Evolutionary conservation across 2,797 vertebrate genomes (phyloP).

Genomic region (Petrocephalus schoutedeni): DNA sequence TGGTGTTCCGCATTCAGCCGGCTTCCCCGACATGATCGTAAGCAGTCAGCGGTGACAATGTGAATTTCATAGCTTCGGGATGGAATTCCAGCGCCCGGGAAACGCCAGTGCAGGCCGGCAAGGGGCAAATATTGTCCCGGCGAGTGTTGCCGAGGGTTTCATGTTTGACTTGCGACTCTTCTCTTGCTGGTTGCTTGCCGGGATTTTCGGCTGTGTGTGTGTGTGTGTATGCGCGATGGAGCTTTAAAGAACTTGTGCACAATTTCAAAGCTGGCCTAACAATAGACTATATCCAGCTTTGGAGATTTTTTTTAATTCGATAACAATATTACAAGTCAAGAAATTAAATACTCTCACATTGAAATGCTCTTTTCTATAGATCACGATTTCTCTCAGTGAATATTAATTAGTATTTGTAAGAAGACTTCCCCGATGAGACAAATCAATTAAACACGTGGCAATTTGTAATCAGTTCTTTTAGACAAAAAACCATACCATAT

Average conservation of each 20-base stretch:
- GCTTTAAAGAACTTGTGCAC: neutral
- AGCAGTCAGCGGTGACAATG: constrained; percentile 60
- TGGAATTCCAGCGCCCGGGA: constrained; percentile 64
- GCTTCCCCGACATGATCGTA: constrained; percentile 53
- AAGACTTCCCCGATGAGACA: neutral
- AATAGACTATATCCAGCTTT: neutral
- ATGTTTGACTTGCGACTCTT: neutral
- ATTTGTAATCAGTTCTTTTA: neutral
- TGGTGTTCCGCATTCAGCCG: constrained; percentile 59
- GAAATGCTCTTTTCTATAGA: neutral
- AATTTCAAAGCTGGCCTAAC: neutral
- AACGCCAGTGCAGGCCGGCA: constrained; percentile 55
- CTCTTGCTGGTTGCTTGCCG: neutral
- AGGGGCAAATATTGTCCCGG: constrained; percentile 55
- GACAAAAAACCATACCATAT: neutral
- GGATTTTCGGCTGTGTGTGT: neutral
- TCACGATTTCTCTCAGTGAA: neutral
- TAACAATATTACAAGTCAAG: neutral
- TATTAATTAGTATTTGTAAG: constrained; percentile 11
- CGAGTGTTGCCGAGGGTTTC: constrained; percentile 16
- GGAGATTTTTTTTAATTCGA: neutral
- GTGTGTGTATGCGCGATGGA: constrained; percentile 13
- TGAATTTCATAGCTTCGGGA: constrained; percentile 59
- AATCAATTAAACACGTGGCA: neutral
- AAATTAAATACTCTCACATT: neutral